Percentiles rank a stretch among this genome's conserved stretches.
Evolutionary conservation across 2,888 invertebrate genomes (phyloP).

Genomic region (Petrolisthes cinctipes): DNA sequence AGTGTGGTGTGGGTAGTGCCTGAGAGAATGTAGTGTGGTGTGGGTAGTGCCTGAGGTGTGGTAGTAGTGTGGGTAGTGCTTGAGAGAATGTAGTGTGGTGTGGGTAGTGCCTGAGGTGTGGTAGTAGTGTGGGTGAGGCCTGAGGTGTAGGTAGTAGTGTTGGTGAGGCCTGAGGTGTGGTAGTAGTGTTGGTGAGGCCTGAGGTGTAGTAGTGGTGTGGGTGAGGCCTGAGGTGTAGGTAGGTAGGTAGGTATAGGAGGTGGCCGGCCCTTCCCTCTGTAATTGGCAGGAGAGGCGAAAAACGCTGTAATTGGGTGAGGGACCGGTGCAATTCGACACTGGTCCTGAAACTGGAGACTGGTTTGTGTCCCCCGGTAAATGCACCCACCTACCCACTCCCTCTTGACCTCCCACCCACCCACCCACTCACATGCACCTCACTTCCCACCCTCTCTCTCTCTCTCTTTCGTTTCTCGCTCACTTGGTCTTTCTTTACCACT

Average conservation of each 20-base stretch:
- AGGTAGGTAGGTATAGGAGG: not conserved
- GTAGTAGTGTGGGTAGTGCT: too few relatives aligned
- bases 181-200: too few relatives aligned
- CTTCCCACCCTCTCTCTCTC: not conserved
- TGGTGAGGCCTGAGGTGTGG: too few relatives aligned
- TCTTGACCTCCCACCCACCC: not conserved
- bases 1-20: not conserved
- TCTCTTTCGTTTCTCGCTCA: not conserved
- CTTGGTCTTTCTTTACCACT: not conserved
- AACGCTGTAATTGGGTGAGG: conserved; percentile 47
- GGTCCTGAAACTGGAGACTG: conserved; percentile 24
- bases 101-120: too few relatives aligned
- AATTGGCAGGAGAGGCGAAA: conserved; percentile 34
- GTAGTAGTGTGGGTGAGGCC: too few relatives aligned
- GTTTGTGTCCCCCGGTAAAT: conserved; percentile 9
- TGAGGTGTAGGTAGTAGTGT: too few relatives aligned
- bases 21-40: too few relatives aligned
- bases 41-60: too few relatives aligned
- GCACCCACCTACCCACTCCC: conserved; percentile 7
- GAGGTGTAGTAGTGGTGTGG: not conserved
- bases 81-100: too few relatives aligned
- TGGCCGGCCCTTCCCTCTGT: conserved; percentile 20
- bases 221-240: not conserved
- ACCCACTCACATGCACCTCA: not conserved
- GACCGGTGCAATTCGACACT: conserved; percentile 31